Evolutionary conservation across 2,797 vertebrate genomes (phyloP).

Genomic region (Tragopan temminckii): DNA sequence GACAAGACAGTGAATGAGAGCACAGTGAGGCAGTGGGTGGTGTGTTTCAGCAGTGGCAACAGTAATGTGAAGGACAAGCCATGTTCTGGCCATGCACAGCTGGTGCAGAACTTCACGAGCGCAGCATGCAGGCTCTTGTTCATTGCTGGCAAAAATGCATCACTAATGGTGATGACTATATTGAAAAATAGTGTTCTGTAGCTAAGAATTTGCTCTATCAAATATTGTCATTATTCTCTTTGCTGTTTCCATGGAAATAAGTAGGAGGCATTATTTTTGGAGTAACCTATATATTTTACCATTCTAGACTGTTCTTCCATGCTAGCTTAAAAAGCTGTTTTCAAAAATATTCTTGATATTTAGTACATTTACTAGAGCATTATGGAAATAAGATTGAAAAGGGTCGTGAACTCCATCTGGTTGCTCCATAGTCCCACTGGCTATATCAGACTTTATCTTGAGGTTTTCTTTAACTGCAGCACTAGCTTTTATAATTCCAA

Average conservation of each 20-base stretch:
- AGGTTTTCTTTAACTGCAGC: constrained; percentile 24
- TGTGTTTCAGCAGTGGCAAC: neutral
- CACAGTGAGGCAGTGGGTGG: neutral
- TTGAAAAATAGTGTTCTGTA: neutral
- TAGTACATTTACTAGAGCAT: neutral
- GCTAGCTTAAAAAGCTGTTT: neutral
- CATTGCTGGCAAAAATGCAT: neutral
- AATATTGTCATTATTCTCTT: neutral
- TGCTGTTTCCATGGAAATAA: neutral
- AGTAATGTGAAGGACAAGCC: neutral
- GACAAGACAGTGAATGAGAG: neutral
- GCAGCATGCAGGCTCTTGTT: neutral
- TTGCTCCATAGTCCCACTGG: neutral
- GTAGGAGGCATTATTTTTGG: neutral
- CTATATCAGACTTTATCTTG: constrained; percentile 17
- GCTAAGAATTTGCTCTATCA: neutral
- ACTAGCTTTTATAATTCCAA: constrained; percentile 46
- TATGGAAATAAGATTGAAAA: neutral
- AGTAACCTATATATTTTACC: neutral
- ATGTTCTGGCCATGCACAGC: neutral
- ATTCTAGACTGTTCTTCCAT: neutral
- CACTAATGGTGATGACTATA: neutral
- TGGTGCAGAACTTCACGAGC: neutral
- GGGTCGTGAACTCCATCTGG: constrained; percentile 11
- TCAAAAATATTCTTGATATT: neutral